phyloP scores from a whole-genome alignment of 2,888 invertebrate genomes.

The Pocota personata region DNA sequence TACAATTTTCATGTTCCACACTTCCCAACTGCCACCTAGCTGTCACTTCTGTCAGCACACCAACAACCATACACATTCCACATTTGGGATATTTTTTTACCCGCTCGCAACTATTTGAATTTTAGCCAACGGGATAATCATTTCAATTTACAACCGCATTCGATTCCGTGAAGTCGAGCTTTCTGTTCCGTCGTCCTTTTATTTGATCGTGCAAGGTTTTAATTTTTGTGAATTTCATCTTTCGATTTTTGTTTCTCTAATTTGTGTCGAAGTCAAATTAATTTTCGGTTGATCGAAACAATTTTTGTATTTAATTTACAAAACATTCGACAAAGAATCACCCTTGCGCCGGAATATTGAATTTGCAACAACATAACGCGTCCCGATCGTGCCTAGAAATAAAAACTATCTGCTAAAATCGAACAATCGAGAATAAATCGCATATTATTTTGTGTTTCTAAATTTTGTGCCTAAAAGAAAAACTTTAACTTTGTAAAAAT shows the following conservation, averaged over 20 bases:
- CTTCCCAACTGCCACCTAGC: not conserved
- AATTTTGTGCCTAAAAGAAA: constrained; percentile 30
- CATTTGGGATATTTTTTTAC: constrained; percentile 34
- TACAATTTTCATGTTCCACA: constrained; percentile 6
- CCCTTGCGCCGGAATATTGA: not conserved
- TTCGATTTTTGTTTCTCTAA: not conserved
- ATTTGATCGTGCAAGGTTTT: constrained; percentile 35
- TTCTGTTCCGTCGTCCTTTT: constrained; percentile 53
- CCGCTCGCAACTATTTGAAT: constrained; percentile 53
- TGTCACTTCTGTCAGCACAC: not conserved
- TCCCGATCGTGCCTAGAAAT: constrained; percentile 25
- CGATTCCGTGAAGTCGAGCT: constrained; percentile 42
- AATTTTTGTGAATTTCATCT: constrained; percentile 26
- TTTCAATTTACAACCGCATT: constrained; percentile 57
- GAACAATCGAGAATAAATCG: constrained; percentile 30
- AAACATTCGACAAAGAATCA: not conserved
- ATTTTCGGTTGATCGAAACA: not conserved
- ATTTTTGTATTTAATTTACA: constrained; percentile 27
- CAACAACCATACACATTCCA: constrained; percentile 8
- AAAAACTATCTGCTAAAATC: constrained; percentile 2
- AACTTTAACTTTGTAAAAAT: constrained; percentile 73
- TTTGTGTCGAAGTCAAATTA: not conserved
- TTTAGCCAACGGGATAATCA: constrained; percentile 56
- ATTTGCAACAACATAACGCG: constrained; percentile 3
- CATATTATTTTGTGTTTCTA: not conserved